Percentiles rank a stretch among this genome's conserved stretches.
These are phyloP conservation scores for Hydrolagus affinis DNA, from an alignment of 2,113 vertebrate genomes.

Conservation along the genomic window DNA sequence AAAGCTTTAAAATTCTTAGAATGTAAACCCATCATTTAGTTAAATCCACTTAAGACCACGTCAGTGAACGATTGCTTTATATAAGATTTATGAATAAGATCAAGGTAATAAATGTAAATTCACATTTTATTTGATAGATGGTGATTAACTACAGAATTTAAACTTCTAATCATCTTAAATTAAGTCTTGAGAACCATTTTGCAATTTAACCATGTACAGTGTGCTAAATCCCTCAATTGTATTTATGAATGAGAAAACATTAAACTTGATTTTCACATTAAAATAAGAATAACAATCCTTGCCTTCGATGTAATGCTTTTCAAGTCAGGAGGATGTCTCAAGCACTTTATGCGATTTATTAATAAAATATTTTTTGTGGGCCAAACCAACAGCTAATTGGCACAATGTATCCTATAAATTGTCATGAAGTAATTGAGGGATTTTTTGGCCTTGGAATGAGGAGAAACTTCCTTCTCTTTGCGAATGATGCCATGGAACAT, in stretches of 20 bases:
- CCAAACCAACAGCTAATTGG: too few relatives aligned
- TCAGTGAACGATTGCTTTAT: neutral
- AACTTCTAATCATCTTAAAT: neutral
- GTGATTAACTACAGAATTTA: neutral
- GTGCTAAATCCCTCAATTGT: neutral
- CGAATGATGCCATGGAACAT: too few relatives aligned
- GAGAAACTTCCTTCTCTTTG: too few relatives aligned
- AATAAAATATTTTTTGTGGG: too few relatives aligned
- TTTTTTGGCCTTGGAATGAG: too few relatives aligned
- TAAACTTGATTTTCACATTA: neutral
- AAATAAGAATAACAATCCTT: neutral
- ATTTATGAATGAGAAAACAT: neutral
- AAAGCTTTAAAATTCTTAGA: neutral
- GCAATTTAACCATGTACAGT: neutral
- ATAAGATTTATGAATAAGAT: neutral
- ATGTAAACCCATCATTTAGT: slow-evolving; percentile 6
- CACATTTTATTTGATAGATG: neutral
- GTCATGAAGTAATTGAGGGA: too few relatives aligned
- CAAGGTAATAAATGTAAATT: neutral
- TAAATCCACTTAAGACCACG: neutral
- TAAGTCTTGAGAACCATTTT: neutral
- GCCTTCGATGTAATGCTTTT: too few relatives aligned
- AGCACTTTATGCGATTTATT: too few relatives aligned
- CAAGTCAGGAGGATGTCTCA: too few relatives aligned
- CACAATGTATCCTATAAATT: too few relatives aligned